Evolutionary conservation across 2,113 vertebrate species (phyloP).

Genomic region (Mastomys natalensis): DNA sequence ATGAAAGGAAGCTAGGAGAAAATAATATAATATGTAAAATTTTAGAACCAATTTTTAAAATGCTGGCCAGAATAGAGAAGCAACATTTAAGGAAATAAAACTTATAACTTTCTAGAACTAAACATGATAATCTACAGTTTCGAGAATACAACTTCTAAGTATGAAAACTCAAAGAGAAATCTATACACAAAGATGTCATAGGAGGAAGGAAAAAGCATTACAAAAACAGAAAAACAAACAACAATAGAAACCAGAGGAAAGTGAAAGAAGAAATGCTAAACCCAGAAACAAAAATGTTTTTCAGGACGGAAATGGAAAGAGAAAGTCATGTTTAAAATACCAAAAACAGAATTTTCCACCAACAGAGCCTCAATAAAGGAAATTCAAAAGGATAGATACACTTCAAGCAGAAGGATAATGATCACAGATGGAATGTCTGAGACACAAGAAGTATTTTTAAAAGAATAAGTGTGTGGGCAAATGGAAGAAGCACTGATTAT

Average conservation of each 20-base stretch:
- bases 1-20: constrained; percentile 5
- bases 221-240: constrained; percentile 8
- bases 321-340: constrained; percentile 35
- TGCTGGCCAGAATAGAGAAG: neutral
- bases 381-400: constrained; percentile 47
- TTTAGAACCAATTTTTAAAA: neutral
- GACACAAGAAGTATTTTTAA: neutral
- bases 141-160: neutral
- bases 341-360: constrained; percentile 40
- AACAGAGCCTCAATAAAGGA: constrained; percentile 13
- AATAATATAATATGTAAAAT: neutral
- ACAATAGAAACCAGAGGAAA: neutral
- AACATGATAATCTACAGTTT: neutral
- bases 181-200: neutral
- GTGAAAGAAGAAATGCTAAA: constrained; percentile 9
- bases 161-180: constrained; percentile 2
- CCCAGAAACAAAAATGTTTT: neutral
- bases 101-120: constrained; percentile 39
- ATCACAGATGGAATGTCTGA: constrained; percentile 53
- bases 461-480: constrained; percentile 20
- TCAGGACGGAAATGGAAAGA: neutral
- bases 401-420: constrained; percentile 14
- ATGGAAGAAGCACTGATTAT: neutral
- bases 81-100: constrained; percentile 12
- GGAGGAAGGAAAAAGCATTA: neutral